Evolutionary conservation across 2,113 vertebrate species (phyloP).

Genomic region (Corythoichthys haematopterus): DNA sequence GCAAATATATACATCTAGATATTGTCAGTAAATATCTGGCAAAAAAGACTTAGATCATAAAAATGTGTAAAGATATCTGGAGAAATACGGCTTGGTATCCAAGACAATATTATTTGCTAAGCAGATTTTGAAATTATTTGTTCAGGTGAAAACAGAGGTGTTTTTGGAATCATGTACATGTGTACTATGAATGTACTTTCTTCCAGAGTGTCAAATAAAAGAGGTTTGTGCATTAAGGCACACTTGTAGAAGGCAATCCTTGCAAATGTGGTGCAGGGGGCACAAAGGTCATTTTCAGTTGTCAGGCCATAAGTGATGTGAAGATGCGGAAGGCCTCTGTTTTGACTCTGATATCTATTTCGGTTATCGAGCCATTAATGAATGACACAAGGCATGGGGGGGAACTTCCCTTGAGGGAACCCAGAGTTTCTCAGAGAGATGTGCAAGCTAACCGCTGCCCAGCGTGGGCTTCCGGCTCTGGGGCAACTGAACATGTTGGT

Average conservation of each 20-base stretch:
- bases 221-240: background rate
- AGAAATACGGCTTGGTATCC: background rate
- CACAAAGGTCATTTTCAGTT: background rate
- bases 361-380: constrained; percentile 11
- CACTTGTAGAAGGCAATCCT: background rate
- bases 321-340: constrained; percentile 17
- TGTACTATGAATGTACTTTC: background rate
- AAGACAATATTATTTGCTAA: background rate
- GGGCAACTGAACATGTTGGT: constrained; percentile 63
- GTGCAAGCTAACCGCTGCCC: constrained; percentile 78
- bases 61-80: background rate
- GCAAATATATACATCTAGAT: background rate
- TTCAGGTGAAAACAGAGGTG: background rate
- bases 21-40: background rate
- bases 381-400: constrained; percentile 24
- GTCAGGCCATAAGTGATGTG: constrained; percentile 1
- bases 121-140: background rate
- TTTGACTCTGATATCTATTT: constrained; percentile 23
- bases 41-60: background rate
- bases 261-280: background rate
- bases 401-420: constrained; percentile 40
- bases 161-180: background rate
- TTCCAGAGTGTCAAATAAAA: background rate
- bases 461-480: constrained; percentile 80
- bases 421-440: constrained; percentile 42